Evolutionary conservation across 1,140 invertebrate genomes (phyloP), one percentile per base, ranked within the genome.

Genomic region (Scaptomyza montana): DNA sequence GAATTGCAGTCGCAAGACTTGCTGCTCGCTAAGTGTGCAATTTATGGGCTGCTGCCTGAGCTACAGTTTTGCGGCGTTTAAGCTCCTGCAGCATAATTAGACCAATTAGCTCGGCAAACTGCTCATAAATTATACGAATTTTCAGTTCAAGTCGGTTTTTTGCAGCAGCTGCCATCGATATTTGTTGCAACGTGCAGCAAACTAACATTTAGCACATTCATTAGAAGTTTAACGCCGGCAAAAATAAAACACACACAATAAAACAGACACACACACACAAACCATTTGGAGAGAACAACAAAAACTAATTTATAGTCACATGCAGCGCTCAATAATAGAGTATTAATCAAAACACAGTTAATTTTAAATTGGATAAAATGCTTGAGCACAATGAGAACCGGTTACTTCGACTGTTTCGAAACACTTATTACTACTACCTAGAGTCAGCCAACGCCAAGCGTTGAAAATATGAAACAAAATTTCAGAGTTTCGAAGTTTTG

Each of bases 291-390:
- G 16, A 54, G 61, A 41, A 43, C 50, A 16, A 16, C 12, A 7
- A 19, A 36, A 59, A 55, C 39, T 81, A 73, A 78, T 79, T 65
- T 70, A 73, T 77, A 70, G 79, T 65, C 76, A 62, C 82, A 89
- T 82, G 84, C 76, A 77, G 84, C 61, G 78, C 45, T 71, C 51
- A 78, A 81, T 86, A 87, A 86, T 87, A 67, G 82, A 46, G 84
- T 79, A 87, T 89, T 87, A 89, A 87, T 89, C 76, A 84, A 89
- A 89, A 73, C 80, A 89, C 79, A 80, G 82, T 87, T 87, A 82
- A 87, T 89, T 89, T 82, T 49, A 89, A 89, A 87, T 87, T 81
- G 78, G 66, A 66, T 78, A 76, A 77, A 77, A 50, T 51, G 46
- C 39, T 43, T 12, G 50, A 50, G 51, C 33, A 47, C 5, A 21